Base-by-base conservation (phyloP, 2,113 vertebrate species). In the Australoheros scitulus region DNA sequence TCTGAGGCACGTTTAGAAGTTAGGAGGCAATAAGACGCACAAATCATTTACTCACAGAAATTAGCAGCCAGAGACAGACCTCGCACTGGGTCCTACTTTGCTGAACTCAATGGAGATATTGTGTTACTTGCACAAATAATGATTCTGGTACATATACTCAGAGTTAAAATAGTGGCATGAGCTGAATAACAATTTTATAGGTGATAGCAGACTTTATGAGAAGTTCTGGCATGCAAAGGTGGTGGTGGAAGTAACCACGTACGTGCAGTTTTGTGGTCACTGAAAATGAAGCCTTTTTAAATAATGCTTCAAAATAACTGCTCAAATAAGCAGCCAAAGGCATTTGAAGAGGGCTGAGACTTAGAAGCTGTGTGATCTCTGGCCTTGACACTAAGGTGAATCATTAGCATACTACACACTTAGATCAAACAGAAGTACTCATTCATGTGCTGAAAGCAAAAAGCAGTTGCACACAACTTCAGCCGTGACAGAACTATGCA, bases 21-120 rank as follows among this genome's bases (percentile, higher is more conserved):
- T 38, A 82, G 76, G 26, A 80, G 36, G 76, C 59, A 75, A 22
- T 80, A 65, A 84, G 88, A 79, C 7, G 1, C 50, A 24, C 4
- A 14, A 6, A 15, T 52, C 15, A 56, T 87, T 80, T 50, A 58
- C 29, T 60, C 38, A 57, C 14, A 24, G 38, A 57, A 76, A 81
- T 2, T 29, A 32, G 17, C 41, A 47, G 38, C 32, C 65, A 41
- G 8, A 60, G 29, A 26, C 10, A 3, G 8, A 38, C 26, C 14
- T 18, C 32, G 57, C 57, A 68, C 13, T 22, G 41, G 38, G 11
- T 50, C 58, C 50, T 70, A 36, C 14, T 34, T 50, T n/a, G 11
- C 5, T 0, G 11, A 70, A 50, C 9, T 50, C 63, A 70, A 17
- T 34, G 52, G 50, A 52, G 3, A 79, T 50, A 32, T 2, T 29